Percentiles rank a stretch among this genome's conserved stretches.
Evolutionary conservation across 1,140 invertebrate species (phyloP).

Genomic region (Fragariocoptes setiger): DNA sequence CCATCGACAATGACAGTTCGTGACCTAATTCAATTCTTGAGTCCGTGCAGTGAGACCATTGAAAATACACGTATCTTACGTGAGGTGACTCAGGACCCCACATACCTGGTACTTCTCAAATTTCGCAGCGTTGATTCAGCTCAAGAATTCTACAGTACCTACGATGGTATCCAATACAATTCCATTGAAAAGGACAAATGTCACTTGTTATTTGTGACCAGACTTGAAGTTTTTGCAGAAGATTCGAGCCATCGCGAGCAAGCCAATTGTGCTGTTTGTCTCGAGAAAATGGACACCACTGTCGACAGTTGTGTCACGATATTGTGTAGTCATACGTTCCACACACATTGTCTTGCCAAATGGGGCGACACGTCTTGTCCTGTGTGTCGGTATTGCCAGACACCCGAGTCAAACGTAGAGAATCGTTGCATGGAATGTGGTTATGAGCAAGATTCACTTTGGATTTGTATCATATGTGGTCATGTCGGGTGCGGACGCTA

Average conservation of each 20-base stretch:
- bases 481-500: conserved; percentile 81
- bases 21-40: conserved; percentile 73
- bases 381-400: conserved; percentile 50
- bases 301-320: conserved; percentile 89
- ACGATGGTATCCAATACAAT: conserved; percentile 69
- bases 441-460: conserved; percentile 25
- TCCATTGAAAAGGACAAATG: conserved; percentile 68
- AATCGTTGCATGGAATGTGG: conserved; percentile 52
- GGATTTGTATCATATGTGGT: conserved; percentile 96
- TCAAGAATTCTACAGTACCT: conserved; percentile 63
- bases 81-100: conserved; percentile 30
- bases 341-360: conserved; percentile 65
- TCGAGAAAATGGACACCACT: conserved; percentile 77
- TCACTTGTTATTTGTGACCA: conserved; percentile 71
- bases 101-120: conserved; percentile 58
- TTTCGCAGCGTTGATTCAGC: conserved; percentile 30
- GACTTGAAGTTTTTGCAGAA: conserved; percentile 38
- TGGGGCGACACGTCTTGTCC: conserved; percentile 37
- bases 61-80: conserved; percentile 66
- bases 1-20: conserved; percentile 68
- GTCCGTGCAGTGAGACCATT: conserved; percentile 57
- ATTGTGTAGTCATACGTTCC: conserved; percentile 91
- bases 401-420: conserved; percentile 51
- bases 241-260: conserved; percentile 38
- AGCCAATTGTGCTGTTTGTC: conserved; percentile 83